These are phyloP conservation scores for Drosophila nannoptera DNA, from an alignment of 1,140 invertebrate genomes.

Conservation along the genomic window DNA sequence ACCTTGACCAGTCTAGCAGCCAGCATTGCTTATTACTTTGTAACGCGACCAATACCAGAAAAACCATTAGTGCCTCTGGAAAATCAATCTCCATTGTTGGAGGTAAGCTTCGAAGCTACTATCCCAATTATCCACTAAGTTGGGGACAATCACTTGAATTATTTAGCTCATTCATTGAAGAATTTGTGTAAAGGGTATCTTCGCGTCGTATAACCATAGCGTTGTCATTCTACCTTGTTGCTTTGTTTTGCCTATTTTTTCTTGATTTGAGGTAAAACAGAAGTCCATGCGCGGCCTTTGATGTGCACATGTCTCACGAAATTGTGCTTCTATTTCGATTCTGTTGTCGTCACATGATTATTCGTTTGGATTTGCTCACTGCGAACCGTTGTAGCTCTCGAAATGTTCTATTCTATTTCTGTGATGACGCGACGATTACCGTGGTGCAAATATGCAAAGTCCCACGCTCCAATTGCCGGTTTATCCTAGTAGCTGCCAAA, in stretches of 20 bases:
- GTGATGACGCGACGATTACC: constrained; percentile 58
- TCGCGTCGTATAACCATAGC: neutral
- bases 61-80: constrained; percentile 87
- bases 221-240: constrained; percentile 16
- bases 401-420: constrained; percentile 43
- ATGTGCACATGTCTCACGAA: constrained; percentile 64
- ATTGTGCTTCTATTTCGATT: constrained; percentile 53
- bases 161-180: constrained; percentile 2
- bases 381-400: constrained; percentile 24
- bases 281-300: constrained; percentile 53
- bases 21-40: constrained; percentile 86
- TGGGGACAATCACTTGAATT: constrained; percentile 55
- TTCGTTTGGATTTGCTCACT: constrained; percentile 43
- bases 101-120: constrained; percentile 81
- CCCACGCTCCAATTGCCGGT: constrained; percentile 59
- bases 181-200: neutral
- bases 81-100: constrained; percentile 84
- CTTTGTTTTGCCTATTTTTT: constrained; percentile 4
- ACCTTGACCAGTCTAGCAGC: constrained; percentile 87
- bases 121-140: constrained; percentile 4
- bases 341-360: constrained; percentile 74
- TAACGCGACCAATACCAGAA: constrained; percentile 85
- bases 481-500: constrained; percentile 36
- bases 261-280: constrained; percentile 58
- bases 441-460: constrained; percentile 52